These are phyloP conservation scores for Sarcophaga peregrina DNA, from an alignment of 1,140 invertebrate species.

Conservation along the genomic window DNA sequence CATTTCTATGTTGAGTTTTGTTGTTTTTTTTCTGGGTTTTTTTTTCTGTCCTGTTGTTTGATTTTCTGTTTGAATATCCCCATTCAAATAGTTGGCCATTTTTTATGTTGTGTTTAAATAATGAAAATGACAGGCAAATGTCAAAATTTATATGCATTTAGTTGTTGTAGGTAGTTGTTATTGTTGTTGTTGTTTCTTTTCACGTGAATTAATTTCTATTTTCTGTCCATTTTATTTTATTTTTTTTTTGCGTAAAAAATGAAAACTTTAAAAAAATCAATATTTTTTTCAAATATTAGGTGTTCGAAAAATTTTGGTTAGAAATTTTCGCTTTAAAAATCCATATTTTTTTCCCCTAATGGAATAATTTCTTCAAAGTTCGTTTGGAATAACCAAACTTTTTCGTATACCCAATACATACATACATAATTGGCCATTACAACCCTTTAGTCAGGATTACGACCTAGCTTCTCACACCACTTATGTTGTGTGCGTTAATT, in stretches of 20 bases:
- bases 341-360: no score
- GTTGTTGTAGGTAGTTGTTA: conserved; percentile 2
- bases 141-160: conserved; percentile 15
- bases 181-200: neutral
- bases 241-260: neutral
- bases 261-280: neutral
- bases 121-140: conserved; percentile 39
- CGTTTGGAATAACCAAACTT: no score
- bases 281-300: neutral
- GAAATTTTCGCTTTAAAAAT: no score
- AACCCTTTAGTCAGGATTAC: no score
- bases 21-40: neutral
- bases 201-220: conserved; percentile 21
- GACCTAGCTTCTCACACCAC: no score
- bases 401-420: no score
- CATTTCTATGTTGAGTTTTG: neutral
- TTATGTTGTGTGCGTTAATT: no score
- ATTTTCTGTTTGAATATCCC: neutral
- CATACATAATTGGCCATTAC: no score
- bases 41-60: conserved; percentile 26
- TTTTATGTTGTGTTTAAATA: conserved; percentile 31
- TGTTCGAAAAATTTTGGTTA: neutral
- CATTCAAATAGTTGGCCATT: conserved; percentile 13
- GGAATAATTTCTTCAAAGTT: no score
- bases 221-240: neutral